Evolutionary conservation across 2,113 vertebrate species (phyloP).

Genomic region (Vombatus ursinus): DNA sequence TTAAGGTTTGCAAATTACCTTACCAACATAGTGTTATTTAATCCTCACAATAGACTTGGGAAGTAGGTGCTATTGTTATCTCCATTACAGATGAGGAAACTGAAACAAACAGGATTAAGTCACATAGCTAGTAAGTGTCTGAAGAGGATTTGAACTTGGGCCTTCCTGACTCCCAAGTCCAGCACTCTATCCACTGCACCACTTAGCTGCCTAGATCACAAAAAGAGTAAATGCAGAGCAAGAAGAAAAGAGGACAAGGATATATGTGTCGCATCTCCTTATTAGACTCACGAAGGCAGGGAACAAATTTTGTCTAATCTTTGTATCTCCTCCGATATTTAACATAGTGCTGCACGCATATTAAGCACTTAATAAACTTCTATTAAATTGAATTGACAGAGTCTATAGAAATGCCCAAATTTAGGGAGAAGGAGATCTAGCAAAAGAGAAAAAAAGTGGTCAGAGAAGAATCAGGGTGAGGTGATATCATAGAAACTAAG

Average conservation of each 20-base stretch:
- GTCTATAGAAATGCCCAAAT: no score
- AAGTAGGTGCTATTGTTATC: background rate
- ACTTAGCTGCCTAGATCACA: no score
- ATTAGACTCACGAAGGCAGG: no score
- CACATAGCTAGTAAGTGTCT: background rate
- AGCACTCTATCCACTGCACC: background rate
- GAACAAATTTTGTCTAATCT: no score
- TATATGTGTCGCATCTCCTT: no score
- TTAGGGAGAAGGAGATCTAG: background rate
- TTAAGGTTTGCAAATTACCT: background rate
- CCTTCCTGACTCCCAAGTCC: background rate
- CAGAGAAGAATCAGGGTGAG: background rate
- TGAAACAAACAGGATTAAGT: no score
- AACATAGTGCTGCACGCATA: no score
- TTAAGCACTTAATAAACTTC: no score
- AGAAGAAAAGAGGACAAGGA: no score
- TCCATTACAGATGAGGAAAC: background rate
- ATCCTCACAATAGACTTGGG: background rate
- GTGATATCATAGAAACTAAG: fast-evolving
- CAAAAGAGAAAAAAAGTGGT: background rate
- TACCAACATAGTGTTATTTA: background rate
- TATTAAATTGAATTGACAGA: no score
- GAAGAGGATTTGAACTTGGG: background rate
- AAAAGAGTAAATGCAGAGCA: no score
- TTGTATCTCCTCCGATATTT: no score